These are phyloP conservation scores for Psittacara wagleri DNA, from an alignment of 2,113 vertebrate species.

Conservation along the genomic window DNA sequence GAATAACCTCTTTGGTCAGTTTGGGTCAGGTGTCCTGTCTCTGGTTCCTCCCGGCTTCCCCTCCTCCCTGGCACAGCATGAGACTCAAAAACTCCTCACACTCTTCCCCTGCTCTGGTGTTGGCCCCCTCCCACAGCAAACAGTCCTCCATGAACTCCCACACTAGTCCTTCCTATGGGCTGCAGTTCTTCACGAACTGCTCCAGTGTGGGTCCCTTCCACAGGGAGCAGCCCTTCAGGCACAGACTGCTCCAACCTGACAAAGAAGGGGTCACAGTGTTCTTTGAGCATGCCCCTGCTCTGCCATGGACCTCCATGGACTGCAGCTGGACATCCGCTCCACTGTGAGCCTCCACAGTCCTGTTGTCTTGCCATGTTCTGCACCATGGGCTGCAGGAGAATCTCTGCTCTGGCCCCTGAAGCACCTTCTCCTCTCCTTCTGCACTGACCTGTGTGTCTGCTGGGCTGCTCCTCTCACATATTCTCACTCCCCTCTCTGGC, in stretches of 20 bases:
- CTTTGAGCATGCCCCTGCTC: background rate
- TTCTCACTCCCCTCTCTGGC: background rate
- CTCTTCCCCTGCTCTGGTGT: background rate
- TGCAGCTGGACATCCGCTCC: background rate
- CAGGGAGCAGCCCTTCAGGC: background rate
- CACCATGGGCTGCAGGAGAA: background rate
- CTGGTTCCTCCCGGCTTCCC: no score
- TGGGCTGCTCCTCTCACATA: background rate
- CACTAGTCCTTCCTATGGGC: background rate
- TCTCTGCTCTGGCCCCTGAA: background rate
- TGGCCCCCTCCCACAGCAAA: background rate
- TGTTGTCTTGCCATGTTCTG: background rate
- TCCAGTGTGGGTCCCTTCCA: background rate
- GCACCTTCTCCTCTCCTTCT: background rate
- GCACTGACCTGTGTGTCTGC: background rate
- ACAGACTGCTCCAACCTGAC: background rate
- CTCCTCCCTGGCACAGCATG: no score
- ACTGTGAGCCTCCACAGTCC: background rate
- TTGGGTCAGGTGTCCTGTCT: no score
- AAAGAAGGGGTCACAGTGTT: background rate
- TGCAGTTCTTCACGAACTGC: background rate
- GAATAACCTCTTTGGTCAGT: no score
- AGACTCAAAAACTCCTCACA: background rate
- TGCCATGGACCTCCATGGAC: background rate
- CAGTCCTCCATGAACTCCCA: background rate